These are phyloP conservation scores for Caenorhabditis sp. DNA, from an alignment of 2,888 invertebrate species.

Conservation along the genomic window DNA sequence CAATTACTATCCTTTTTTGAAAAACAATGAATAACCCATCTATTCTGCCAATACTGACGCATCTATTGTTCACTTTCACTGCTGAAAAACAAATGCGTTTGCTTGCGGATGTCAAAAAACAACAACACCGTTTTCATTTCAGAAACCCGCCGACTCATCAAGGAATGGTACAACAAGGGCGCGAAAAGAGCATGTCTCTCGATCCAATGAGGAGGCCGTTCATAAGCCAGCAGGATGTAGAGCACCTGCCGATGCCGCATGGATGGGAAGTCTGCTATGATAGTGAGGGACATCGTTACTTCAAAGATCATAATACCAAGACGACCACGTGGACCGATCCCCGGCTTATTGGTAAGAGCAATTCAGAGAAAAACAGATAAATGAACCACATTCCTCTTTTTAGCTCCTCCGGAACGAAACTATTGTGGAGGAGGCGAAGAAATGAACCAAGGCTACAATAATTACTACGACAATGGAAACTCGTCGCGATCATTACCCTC, in stretches of 20 bases:
- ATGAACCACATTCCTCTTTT: too few relatives aligned
- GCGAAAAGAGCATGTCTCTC: slow-evolving; percentile 58
- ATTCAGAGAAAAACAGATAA: too few relatives aligned
- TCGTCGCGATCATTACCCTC: slow-evolving; percentile 54
- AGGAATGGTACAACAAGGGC: slow-evolving; percentile 29
- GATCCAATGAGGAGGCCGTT: slow-evolving; percentile 57
- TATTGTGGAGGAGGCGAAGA: background rate
- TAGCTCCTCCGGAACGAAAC: slow-evolving; percentile 27
- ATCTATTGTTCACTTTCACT: background rate
- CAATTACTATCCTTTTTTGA: background rate
- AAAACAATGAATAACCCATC: slow-evolving; percentile 13
- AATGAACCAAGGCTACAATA: slow-evolving; percentile 14
- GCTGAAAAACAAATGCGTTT: slow-evolving; percentile 2
- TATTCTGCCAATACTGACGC: background rate
- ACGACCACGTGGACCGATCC: slow-evolving; percentile 66
- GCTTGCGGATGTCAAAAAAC: too few relatives aligned
- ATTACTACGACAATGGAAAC: slow-evolving; percentile 37
- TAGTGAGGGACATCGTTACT: slow-evolving; percentile 59
- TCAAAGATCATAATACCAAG: slow-evolving; percentile 62
- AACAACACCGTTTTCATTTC: background rate
- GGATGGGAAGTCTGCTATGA: slow-evolving; percentile 64
- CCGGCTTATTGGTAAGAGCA: slow-evolving; percentile 39
- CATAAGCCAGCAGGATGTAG: slow-evolving; percentile 45
- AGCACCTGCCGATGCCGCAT: slow-evolving; percentile 54
- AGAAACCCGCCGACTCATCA: slow-evolving; percentile 26